Percentiles rank a stretch among this genome's conserved stretches.
These are phyloP conservation scores for Garrulus glandarius DNA, from an alignment of 2,797 vertebrate genomes.

Conservation along the genomic window DNA sequence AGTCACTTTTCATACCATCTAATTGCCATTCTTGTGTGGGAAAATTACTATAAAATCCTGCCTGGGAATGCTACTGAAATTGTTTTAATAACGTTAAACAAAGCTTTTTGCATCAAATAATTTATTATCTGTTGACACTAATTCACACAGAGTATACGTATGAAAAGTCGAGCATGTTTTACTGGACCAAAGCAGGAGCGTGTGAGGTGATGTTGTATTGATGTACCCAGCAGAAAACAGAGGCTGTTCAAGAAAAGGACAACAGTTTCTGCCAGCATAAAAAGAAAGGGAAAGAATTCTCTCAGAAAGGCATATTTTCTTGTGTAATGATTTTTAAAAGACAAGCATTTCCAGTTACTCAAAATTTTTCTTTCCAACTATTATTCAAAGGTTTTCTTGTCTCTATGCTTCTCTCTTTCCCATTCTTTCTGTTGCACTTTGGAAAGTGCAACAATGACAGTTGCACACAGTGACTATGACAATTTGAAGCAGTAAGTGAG, in stretches of 20 bases:
- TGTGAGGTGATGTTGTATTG: not conserved
- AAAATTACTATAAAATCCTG: constrained; percentile 17
- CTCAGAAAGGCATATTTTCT: not conserved
- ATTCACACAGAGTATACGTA: not conserved
- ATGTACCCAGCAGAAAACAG: not conserved
- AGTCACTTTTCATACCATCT: constrained; percentile 12
- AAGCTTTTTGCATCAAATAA: not conserved
- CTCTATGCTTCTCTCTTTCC: not conserved
- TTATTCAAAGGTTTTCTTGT: not conserved
- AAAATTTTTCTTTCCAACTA: not conserved
- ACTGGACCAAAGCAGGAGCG: not conserved
- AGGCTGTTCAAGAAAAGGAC: not conserved
- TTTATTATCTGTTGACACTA: not conserved
- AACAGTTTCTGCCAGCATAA: not conserved
- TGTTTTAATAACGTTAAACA: not conserved
- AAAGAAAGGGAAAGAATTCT: not conserved
- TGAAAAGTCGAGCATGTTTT: not conserved
- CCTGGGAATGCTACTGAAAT: not conserved
- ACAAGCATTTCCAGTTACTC: not conserved
- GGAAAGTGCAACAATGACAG: no score
- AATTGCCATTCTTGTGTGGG: not conserved
- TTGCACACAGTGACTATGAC: not conserved
- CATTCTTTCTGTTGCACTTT: not conserved
- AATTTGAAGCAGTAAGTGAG: not conserved
- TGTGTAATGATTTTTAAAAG: not conserved